Evolutionary conservation across 2,888 invertebrate genomes (phyloP).

Genomic region (Torymus aiolomorphi): DNA sequence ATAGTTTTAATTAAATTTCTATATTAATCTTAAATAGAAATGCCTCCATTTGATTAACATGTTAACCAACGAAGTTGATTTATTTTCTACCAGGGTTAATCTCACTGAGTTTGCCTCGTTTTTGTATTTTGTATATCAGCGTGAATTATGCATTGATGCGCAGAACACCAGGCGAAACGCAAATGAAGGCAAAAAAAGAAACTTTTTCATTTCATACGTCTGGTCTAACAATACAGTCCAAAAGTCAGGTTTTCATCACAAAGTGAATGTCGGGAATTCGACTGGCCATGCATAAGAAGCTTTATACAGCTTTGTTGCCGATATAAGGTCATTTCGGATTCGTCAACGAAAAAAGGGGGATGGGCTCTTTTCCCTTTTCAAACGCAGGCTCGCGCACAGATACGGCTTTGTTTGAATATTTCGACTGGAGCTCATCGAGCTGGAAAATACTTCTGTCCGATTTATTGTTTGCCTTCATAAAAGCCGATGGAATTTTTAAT

Average conservation of each 20-base stretch:
- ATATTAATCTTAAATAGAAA: too few species aligned
- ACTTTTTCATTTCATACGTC: too few species aligned
- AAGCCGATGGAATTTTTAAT: neutral
- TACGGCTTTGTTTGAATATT: slow-evolving; percentile 8
- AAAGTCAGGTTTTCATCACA: slow-evolving; percentile 23
- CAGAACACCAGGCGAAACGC: too few species aligned
- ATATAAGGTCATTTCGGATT: neutral
- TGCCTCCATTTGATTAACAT: too few species aligned
- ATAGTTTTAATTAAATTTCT: too few species aligned
- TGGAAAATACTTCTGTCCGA: slow-evolving; percentile 1
- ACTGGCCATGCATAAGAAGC: slow-evolving; percentile 23
- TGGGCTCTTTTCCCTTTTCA: slow-evolving; percentile 5
- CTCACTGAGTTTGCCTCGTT: neutral
- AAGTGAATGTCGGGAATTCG: slow-evolving; percentile 6
- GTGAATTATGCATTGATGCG: too few species aligned
- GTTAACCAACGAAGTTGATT: too few species aligned
- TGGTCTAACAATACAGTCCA: neutral
- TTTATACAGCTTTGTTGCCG: neutral
- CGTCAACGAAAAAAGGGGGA: slow-evolving; percentile 9
- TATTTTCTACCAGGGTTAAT: too few species aligned
- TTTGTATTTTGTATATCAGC: neutral
- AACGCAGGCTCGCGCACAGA: neutral
- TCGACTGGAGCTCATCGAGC: slow-evolving; percentile 12
- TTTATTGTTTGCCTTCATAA: slow-evolving; percentile 8
- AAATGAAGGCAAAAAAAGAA: too few species aligned